Base-by-base conservation (phyloP, 2,888 invertebrate species). In the Kryphioiulus occultus region DNA sequence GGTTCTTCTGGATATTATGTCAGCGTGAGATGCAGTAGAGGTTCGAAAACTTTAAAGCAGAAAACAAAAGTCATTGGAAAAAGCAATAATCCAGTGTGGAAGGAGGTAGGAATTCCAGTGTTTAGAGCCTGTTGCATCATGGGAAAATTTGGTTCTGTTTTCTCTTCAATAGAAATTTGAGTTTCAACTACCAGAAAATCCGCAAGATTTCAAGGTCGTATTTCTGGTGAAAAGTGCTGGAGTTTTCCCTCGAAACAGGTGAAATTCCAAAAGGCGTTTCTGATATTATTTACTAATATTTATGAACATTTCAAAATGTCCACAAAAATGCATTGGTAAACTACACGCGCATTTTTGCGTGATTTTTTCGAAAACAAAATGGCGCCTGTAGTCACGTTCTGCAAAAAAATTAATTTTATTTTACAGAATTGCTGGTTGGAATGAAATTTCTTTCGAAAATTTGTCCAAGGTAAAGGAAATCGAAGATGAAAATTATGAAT, bases 371-470 rank as follows among this genome's bases (percentile, higher is more conserved):
- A n/a, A n/a, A n/a, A n/a, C n/a, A n/a, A n/a, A n/a, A n/a, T n/a
- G n/a, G n/a, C n/a, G n/a, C n/a, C n/a, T n/a, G n/a, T n/a, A n/a
- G n/a, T n/a, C n/a, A n/a, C n/a, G n/a, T n/a, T n/a, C n/a, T n/a
- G n/a, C n/a, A 53, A 53, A 19, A 53, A 15, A 53, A 53, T 53
- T 53, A 17, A 17, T 47, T 53, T 9, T 0, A 82, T 30, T 82
- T n/a, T n/a, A n/a, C n/a, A 82, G 83, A 19, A 35, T 82, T 82
- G 35, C 35, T 32, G 83, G 83, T 3, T 82, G 83, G 83, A 82
- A 82, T 82, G 83, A 82, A 82, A 22, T 82, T 35, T 82, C 22
- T 82, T 30, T 82, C 22, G 35, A 82, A 82, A 82, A 82, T 26
- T 15, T 82, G 35, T 15, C 35, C 30, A 35, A 82, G 3, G 5